Evolutionary conservation across 2,797 vertebrate species (phyloP).

Genomic region (Myiotriccus ornatus): DNA sequence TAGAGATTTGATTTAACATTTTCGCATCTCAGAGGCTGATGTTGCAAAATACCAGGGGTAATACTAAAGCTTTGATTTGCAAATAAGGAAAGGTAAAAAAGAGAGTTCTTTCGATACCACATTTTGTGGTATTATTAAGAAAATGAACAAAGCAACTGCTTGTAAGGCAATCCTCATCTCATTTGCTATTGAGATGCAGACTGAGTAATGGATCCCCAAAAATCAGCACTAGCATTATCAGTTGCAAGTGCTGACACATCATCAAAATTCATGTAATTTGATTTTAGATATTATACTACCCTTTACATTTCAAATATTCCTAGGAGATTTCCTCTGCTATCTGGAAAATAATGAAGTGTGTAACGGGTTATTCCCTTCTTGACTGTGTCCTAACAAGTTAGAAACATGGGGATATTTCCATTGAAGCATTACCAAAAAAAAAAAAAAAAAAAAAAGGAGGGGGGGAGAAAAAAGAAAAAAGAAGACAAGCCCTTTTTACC

Average conservation of each 20-base stretch:
- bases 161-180: not conserved
- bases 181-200: not conserved
- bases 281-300: not conserved
- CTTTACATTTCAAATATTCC: slow-evolving; percentile 36
- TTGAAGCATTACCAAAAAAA: not conserved
- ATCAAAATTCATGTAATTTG: slow-evolving; percentile 36
- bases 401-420: not conserved
- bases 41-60: not conserved
- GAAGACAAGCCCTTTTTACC: not conserved
- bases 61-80: not conserved
- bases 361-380: slow-evolving; percentile 48
- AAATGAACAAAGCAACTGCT: not conserved
- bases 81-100: not conserved
- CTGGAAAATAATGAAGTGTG: slow-evolving; percentile 50
- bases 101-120: not conserved
- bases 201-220: not conserved
- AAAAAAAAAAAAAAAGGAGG: no score
- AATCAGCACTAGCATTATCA: not conserved
- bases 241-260: not conserved
- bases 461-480: no score
- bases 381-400: slow-evolving; percentile 3
- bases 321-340: slow-evolving; percentile 20
- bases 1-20: not conserved
- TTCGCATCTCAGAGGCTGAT: not conserved
- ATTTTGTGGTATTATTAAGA: not conserved